Evolutionary conservation across 2,797 vertebrate genomes (phyloP), one percentile per base, ranked within the genome.

Genomic region (Spheniscus humboldti): DNA sequence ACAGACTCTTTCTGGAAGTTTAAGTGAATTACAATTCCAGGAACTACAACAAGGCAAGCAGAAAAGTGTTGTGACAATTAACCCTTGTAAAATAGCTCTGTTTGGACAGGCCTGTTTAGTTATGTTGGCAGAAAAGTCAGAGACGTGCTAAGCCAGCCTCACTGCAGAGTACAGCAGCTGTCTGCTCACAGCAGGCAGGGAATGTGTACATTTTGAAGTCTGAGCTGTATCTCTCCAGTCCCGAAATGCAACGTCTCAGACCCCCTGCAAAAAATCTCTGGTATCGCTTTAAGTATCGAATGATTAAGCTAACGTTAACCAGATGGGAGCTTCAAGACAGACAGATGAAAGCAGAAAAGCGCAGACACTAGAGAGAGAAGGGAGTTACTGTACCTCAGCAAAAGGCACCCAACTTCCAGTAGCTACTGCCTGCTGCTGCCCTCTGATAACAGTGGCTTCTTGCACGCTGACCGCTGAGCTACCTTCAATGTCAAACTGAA

Each of bases 401-500:
- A 96, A 92, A 79, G 97, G 95, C 88, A 96, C 93, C 95, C 96
- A 97, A 90, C 92, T 97, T 96, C 97, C 94, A 91, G 97, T 81
- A 80, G 96, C 94, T 96, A 92, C 92, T 87, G 95, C 84, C 77
- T 97, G 95, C 92, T 97, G 97, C 87, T 97, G 95, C 93, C 94
- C 97, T 97, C 96, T 97, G 86, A 93, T 94, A 90, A 96, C 96
- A 30, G 96, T 91, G 81, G 92, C 94, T 96, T 98, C 98, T 86
- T 96, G 98, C 79, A n/a, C 78, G 96, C 97, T 97, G 76, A 94
- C 91, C 52, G 96, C 97, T 80, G 98, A 97, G 94, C 98, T 98
- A 88, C 98, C 98, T 96, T 98, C 98, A 90, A 94, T 71, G 97
- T 98, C 98, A 97, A 97, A 97, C 83, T 97, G 96, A 91, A 97